phyloP scores from a whole-genome alignment of 2,797 vertebrate species.

The Melanogrammus aeglefinus region DNA sequence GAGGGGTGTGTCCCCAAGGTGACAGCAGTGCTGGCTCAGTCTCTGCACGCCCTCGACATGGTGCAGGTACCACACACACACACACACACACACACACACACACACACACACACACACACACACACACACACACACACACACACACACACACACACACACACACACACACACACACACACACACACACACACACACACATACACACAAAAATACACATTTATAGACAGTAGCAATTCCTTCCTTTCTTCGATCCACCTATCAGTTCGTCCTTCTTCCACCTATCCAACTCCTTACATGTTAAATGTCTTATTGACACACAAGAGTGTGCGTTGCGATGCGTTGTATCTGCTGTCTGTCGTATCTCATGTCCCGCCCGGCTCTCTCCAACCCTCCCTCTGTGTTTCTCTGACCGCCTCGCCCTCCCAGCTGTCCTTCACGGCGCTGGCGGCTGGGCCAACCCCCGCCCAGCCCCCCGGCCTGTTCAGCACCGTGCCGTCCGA shows the following conservation, averaged over 20 bases:
- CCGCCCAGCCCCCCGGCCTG: conserved; percentile 85
- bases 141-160: neutral
- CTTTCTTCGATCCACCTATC: no score
- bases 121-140: neutral
- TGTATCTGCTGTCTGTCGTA: neutral
- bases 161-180: neutral
- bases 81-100: conserved; percentile 2
- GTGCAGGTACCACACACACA: neutral
- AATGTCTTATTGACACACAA: no score
- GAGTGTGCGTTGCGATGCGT: neutral
- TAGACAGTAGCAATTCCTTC: no score
- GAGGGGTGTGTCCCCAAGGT: conserved; percentile 84
- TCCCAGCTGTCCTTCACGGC: conserved; percentile 85
- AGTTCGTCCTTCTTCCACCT: neutral
- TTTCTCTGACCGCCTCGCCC: neutral
- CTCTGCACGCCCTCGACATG: neutral
- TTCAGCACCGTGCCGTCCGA: conserved; percentile 86
- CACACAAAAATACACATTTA: neutral
- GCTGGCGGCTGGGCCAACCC: conserved; percentile 75
- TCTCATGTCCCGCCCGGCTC: no score
- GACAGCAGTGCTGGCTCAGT: conserved; percentile 41
- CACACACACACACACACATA: no score
- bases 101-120: neutral
- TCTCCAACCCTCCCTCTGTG: no score
- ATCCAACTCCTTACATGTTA: neutral